phyloP scores from a whole-genome alignment of 2,113 vertebrate genomes.

The Motacilla tschutschensis region DNA sequence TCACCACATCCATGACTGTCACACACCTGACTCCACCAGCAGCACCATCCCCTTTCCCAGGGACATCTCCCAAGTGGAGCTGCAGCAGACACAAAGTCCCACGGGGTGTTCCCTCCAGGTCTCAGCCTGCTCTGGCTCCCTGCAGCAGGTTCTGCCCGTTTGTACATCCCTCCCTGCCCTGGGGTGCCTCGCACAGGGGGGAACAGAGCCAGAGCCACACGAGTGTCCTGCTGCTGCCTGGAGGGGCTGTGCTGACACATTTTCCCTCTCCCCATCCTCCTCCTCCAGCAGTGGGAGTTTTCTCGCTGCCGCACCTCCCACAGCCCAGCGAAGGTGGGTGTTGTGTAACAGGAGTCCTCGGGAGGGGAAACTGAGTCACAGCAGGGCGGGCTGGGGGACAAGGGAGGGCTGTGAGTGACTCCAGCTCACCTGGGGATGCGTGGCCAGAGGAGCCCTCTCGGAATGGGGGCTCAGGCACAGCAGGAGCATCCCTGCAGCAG shows the following conservation, averaged over 20 bases:
- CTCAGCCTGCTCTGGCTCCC: background rate
- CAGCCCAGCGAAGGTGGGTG: background rate
- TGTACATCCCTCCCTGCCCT: accelerated
- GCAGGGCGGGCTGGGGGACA: accelerated
- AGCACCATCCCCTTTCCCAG: background rate
- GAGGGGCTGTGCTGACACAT: background rate
- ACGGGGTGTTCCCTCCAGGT: accelerated
- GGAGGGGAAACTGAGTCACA: conserved; percentile 15
- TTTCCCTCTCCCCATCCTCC: background rate
- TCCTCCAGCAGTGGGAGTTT: conserved; percentile 23
- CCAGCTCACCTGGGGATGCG: accelerated
- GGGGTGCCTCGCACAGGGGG: accelerated
- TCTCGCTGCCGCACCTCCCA: conserved; percentile 1
- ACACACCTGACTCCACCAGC: background rate
- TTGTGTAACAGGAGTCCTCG: background rate
- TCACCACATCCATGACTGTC: background rate
- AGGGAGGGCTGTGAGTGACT: accelerated
- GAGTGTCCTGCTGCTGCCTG: background rate
- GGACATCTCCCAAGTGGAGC: background rate
- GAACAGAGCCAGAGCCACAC: background rate
- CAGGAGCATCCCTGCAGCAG: background rate
- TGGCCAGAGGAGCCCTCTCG: background rate
- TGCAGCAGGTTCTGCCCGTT: background rate
- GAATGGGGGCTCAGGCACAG: background rate
- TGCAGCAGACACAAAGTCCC: background rate